Evolutionary conservation across 2,113 vertebrate genomes (phyloP).

Genomic region (Chrysochloris asiatica): DNA sequence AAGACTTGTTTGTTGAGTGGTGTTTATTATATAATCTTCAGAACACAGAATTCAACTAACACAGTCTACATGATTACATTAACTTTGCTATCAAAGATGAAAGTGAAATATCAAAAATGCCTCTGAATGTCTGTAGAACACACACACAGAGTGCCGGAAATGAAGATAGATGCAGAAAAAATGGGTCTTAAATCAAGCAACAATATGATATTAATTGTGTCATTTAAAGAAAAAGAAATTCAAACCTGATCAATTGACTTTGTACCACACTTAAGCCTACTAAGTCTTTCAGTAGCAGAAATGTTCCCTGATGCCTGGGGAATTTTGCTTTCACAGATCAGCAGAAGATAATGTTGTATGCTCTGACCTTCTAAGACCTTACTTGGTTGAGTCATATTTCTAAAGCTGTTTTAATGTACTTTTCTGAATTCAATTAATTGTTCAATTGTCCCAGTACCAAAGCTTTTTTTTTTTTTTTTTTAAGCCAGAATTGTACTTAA

Average conservation of each 20-base stretch:
- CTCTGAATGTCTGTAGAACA: slow-evolving; percentile 36
- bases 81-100: slow-evolving; percentile 57
- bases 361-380: slow-evolving; percentile 4
- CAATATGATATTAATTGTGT: neutral
- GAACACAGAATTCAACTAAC: slow-evolving; percentile 14
- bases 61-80: neutral
- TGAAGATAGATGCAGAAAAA: slow-evolving; percentile 9
- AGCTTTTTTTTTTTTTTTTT: neutral
- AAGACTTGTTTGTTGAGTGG: slow-evolving; percentile 28
- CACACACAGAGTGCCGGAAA: neutral
- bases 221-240: neutral
- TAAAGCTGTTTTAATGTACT: slow-evolving; percentile 25
- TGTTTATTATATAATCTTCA: slow-evolving; percentile 54
- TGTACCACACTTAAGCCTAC: neutral
- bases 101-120: slow-evolving; percentile 50
- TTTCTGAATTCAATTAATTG: slow-evolving; percentile 53
- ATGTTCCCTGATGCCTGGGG: neutral
- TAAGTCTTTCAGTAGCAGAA: neutral
- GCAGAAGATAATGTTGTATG: neutral
- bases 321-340: slow-evolving; percentile 33
- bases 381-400: neutral
- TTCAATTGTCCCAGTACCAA: neutral
- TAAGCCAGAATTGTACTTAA: neutral
- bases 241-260: neutral
- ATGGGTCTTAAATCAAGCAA: neutral